Evolutionary conservation across 2,113 vertebrate species (phyloP), one percentile per base, ranked within the genome.

Genomic region (Vidua macroura): DNA sequence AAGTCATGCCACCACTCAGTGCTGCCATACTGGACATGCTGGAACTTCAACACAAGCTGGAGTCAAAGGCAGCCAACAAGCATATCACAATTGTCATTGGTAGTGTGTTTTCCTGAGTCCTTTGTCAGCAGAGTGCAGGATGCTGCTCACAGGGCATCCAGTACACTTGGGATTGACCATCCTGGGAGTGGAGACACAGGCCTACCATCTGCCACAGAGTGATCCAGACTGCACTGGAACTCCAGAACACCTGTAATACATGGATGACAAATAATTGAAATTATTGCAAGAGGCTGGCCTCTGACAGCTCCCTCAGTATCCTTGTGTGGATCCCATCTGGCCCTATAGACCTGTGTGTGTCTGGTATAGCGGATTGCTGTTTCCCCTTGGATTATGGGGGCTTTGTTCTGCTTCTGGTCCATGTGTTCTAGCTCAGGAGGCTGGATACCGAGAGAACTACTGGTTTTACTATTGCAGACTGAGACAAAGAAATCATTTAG

Each of bases 111-210:
- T 51, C 35, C 23, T 52, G 27, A 33, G 18, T 52, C 10, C 22
- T 58, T 28, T 58, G 60, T 10, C 19, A 66, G 44, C 37, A 59
- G 33, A 59, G 51, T 43, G 37, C 5, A 10, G 37, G 59, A 44
- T 6, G 3, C 31, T 66, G 68, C 44, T 58, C 1, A 0, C 2
- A 15, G 41, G 5, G 4, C 13, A 24, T 55, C 20, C 74, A 63
- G 23, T 17, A 31, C 21, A 22, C 35, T 17, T 43, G 66, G 21
- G 22, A 72, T 27, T 3, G 1, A 22, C 41, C 64, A 24, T 63
- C 49, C 21, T 48, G 22, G 6, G 30, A 56, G 15, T 35, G 49
- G 25, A 56, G 64, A 31, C 25, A 55, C 7, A 79, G 44, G 30
- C 49, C 30, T 64, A 15, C 30, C 14, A 8, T 48, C 35, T 63